Percentiles rank a stretch among this genome's conserved stretches.
phyloP scores from a whole-genome alignment of 2,888 invertebrate species.

The Dyspetes luteomarginatus region DNA sequence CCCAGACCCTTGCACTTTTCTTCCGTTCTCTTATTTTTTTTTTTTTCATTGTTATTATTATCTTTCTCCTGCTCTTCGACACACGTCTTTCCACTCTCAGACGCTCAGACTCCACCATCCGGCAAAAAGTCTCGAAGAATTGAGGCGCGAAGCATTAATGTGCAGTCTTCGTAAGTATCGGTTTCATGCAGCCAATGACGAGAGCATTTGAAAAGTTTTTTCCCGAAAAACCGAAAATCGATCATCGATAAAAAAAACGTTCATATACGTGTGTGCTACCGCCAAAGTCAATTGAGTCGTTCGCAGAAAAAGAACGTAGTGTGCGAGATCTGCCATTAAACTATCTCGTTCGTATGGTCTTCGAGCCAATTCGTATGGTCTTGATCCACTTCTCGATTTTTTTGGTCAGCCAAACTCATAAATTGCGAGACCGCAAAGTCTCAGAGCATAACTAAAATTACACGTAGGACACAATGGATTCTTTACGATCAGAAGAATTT shows the following conservation, averaged over 20 bases:
- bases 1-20: constrained; percentile 47
- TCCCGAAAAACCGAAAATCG: neutral
- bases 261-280: constrained; percentile 8
- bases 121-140: constrained; percentile 23
- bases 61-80: constrained; percentile 24
- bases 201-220: neutral
- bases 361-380: constrained; percentile 8
- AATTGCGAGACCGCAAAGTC: constrained; percentile 49
- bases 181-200: neutral
- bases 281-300: constrained; percentile 48
- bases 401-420: constrained; percentile 5
- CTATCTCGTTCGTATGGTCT: constrained; percentile 26
- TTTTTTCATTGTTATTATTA: constrained; percentile 10
- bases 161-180: too few species aligned
- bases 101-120: constrained; percentile 31
- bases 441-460: constrained; percentile 5
- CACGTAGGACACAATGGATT: constrained; percentile 7
- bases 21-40: constrained; percentile 24
- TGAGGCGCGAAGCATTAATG: too few species aligned
- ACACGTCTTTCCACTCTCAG: constrained; percentile 40
- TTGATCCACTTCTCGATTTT: neutral
- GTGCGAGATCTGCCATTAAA: constrained; percentile 35
- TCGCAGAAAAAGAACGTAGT: neutral
- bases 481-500: too few species aligned
- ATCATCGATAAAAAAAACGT: neutral